Conservation (phyloP, 2,888 invertebrate species). For the Aphodius sticticus region DNA sequence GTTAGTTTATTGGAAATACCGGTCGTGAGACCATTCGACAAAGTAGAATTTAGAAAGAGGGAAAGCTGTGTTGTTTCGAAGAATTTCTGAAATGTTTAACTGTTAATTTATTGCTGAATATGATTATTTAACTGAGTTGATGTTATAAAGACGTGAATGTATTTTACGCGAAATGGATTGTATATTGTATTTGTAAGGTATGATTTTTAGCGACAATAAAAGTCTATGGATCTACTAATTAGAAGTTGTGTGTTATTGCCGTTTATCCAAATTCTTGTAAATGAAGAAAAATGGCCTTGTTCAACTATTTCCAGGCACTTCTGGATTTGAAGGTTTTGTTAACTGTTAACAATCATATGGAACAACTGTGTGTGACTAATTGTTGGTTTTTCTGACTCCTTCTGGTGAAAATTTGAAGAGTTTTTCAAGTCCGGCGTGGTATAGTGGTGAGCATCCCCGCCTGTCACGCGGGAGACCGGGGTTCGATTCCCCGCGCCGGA, state of each 20-base stretch:
- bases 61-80: neutral
- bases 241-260: neutral
- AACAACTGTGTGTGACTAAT: too few species aligned
- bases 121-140: neutral
- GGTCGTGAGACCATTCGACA: neutral
- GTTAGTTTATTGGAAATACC: neutral
- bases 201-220: conserved; percentile 4
- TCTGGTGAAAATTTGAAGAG: too few species aligned
- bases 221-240: neutral
- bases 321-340: too few species aligned
- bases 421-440: too few species aligned
- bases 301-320: too few species aligned
- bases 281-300: too few species aligned
- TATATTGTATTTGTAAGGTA: conserved; percentile 4
- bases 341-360: too few species aligned
- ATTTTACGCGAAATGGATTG: neutral
- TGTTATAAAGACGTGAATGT: neutral
- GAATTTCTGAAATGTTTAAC: neutral
- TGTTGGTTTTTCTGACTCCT: too few species aligned
- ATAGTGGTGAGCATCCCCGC: too few species aligned
- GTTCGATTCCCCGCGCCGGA: too few species aligned
- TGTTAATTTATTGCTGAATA: neutral
- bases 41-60: neutral
- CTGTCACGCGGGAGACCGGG: too few species aligned
- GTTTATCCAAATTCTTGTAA: neutral